These are phyloP conservation scores for Epinephelus coioides DNA, from an alignment of 2,797 vertebrate species.

Conservation along the genomic window DNA sequence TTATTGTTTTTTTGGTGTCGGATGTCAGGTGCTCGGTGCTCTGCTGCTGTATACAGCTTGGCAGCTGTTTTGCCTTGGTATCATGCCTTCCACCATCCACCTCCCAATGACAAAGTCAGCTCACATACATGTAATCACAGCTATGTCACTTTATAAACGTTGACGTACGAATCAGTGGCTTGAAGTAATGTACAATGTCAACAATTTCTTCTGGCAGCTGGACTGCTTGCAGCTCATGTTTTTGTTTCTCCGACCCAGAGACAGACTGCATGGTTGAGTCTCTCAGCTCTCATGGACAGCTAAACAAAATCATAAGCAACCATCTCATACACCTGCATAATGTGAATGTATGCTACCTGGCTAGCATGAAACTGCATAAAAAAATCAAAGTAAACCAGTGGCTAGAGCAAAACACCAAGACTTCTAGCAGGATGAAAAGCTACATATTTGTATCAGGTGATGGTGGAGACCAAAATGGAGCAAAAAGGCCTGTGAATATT, in stretches of 20 bases:
- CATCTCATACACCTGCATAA: neutral
- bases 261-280: neutral
- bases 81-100: too few relatives aligned
- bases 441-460: neutral
- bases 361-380: neutral
- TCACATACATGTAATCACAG: too few relatives aligned
- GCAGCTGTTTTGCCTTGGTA: too few relatives aligned
- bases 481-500: neutral
- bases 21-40: too few relatives aligned
- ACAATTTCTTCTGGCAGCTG: too few relatives aligned
- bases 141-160: too few relatives aligned
- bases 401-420: neutral
- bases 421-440: too few relatives aligned
- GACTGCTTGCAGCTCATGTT: neutral
- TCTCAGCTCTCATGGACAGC: neutral
- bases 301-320: neutral
- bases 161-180: too few relatives aligned
- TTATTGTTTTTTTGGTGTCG: too few relatives aligned
- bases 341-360: neutral
- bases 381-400: neutral
- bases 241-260: neutral
- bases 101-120: too few relatives aligned
- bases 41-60: too few relatives aligned
- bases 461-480: conserved; percentile 19
- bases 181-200: too few relatives aligned